phyloP scores from a whole-genome alignment of 2,113 vertebrate species.

The Indicator maculatus region DNA sequence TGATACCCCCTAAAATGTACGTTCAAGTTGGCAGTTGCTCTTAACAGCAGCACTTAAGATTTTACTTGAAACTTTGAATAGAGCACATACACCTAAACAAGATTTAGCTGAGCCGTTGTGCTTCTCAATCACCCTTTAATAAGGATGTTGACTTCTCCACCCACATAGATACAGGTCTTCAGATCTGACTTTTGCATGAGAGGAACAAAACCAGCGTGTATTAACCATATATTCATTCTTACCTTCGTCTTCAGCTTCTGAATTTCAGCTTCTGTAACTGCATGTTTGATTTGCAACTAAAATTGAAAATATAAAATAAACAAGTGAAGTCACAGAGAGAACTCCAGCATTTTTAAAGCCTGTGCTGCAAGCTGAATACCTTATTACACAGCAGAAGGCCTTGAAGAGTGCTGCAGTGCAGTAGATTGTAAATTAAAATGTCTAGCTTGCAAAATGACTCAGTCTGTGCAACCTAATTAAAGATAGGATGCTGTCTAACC shows the following conservation, averaged over 20 bases:
- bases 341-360: slow-evolving; percentile 61
- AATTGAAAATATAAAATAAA: slow-evolving; percentile 76
- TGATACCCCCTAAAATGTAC: neutral
- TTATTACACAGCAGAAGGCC: slow-evolving; percentile 71
- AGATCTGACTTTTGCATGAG: neutral
- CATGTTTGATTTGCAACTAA: slow-evolving; percentile 99
- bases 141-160: slow-evolving; percentile 46
- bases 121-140: slow-evolving; percentile 14
- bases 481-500: slow-evolving; percentile 61
- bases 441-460: slow-evolving; percentile 75
- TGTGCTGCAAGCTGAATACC: slow-evolving; percentile 59
- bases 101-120: slow-evolving; percentile 4
- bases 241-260: slow-evolving; percentile 99
- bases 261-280: slow-evolving; percentile 98
- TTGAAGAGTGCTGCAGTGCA: slow-evolving; percentile 77
- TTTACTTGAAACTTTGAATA: slow-evolving; percentile 8
- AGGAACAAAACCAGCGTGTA: neutral
- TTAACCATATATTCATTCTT: slow-evolving; percentile 68
- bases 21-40: slow-evolving; percentile 19
- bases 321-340: slow-evolving; percentile 57
- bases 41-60: slow-evolving; percentile 28
- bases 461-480: slow-evolving; percentile 74
- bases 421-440: slow-evolving; percentile 79
- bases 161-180: slow-evolving; percentile 28
- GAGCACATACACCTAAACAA: neutral